A percentile compares a stretch with the other conserved stretches of the same genome.
These are phyloP conservation scores for Plagodis pulveraria DNA, from an alignment of 2,888 invertebrate genomes.

Conservation along the genomic window DNA sequence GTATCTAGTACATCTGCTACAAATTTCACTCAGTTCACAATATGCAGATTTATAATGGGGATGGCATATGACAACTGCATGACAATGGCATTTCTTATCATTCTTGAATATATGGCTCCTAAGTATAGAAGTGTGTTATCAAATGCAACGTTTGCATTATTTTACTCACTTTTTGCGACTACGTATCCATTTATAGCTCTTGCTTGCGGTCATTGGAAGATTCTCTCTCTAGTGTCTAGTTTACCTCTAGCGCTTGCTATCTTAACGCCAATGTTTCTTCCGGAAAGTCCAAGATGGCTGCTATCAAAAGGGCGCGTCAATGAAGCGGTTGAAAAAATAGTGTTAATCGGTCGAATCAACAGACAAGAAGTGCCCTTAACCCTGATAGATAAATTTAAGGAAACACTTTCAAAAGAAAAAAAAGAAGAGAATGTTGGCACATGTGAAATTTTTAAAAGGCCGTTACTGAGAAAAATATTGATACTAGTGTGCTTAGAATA, in stretches of 20 bases:
- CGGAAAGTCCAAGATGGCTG: slow-evolving; percentile 66
- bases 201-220: slow-evolving; percentile 63
- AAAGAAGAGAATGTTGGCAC: slow-evolving; percentile 45
- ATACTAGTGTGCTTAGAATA: slow-evolving; percentile 55
- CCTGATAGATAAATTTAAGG: slow-evolving; percentile 55
- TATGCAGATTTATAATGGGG: slow-evolving; percentile 60
- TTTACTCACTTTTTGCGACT: slow-evolving; percentile 53
- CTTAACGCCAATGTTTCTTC: slow-evolving; percentile 54
- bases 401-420: slow-evolving; percentile 34
- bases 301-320: slow-evolving; percentile 59
- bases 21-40: slow-evolving; percentile 53
- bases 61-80: slow-evolving; percentile 64
- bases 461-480: slow-evolving; percentile 54
- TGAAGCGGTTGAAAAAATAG: slow-evolving; percentile 55
- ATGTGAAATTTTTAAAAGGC: slow-evolving; percentile 56
- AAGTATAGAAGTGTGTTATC: slow-evolving; percentile 61
- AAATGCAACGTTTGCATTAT: slow-evolving; percentile 58
- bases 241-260: slow-evolving; percentile 53
- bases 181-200: slow-evolving; percentile 59
- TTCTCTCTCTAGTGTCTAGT: slow-evolving; percentile 58
- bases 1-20: slow-evolving; percentile 52
- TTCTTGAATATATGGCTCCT: slow-evolving; percentile 63
- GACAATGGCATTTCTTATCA: slow-evolving; percentile 60
- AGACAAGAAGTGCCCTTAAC: slow-evolving; percentile 54
- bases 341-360: slow-evolving; percentile 56